These are phyloP conservation scores for Albula goreensis DNA, from an alignment of 2,113 vertebrate genomes.

Conservation along the genomic window DNA sequence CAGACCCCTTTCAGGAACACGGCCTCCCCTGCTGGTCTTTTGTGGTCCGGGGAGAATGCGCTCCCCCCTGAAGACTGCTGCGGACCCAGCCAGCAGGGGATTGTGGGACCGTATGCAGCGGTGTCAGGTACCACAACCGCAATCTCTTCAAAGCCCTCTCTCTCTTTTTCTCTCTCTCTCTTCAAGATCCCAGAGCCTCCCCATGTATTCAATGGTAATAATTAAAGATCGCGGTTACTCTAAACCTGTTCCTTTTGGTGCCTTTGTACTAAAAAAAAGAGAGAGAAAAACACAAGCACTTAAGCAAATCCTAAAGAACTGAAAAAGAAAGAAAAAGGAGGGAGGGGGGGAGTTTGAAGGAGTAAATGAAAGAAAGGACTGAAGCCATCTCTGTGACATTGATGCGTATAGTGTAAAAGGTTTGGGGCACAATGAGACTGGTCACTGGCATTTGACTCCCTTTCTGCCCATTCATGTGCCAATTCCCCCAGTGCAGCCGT, in stretches of 20 bases:
- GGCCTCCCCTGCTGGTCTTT: not conserved
- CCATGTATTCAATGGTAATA: not conserved
- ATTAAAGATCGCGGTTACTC: not conserved
- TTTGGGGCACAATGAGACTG: not conserved
- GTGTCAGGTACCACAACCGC: conserved; percentile 3
- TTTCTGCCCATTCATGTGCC: not conserved
- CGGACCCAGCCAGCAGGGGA: not conserved
- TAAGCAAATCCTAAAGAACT: no score
- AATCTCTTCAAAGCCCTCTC: not conserved
- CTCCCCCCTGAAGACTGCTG: not conserved
- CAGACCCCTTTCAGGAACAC: not conserved
- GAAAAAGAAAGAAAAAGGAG: no score
- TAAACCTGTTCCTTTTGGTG: not conserved
- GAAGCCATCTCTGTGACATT: not conserved
- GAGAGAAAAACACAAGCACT: not conserved
- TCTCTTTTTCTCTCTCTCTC: not conserved
- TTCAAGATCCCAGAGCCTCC: not conserved
- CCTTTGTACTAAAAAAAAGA: not conserved
- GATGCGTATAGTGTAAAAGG: not conserved
- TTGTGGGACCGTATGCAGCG: not conserved
- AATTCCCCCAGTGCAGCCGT: not conserved
- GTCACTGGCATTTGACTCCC: not conserved
- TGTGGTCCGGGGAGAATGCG: not conserved
- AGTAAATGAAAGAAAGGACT: not conserved
- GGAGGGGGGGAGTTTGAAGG: no score